Conservation (phyloP, 2,797 vertebrate genomes). For the Pelobates cultripes region DNA sequence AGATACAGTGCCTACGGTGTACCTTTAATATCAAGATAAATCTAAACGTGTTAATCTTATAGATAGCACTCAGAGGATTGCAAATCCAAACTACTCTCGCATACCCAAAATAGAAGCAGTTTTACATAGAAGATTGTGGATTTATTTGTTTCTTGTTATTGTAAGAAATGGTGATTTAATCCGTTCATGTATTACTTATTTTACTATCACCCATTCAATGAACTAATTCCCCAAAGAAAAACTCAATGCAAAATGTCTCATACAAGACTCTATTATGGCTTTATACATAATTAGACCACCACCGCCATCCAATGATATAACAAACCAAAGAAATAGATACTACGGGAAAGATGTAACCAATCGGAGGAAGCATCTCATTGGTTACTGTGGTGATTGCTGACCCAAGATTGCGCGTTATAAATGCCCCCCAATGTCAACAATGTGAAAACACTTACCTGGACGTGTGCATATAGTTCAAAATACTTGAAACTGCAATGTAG, state of each 20-base stretch:
- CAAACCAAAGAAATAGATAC: too few species aligned
- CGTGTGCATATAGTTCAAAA: conserved; percentile 69
- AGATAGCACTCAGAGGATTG: not conserved
- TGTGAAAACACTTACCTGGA: conserved; percentile 63
- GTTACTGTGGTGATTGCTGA: too few species aligned
- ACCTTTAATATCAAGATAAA: not conserved
- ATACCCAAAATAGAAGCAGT: conserved; percentile 2
- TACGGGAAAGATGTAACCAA: too few species aligned
- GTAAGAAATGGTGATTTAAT: conserved; percentile 19
- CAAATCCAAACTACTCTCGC: not conserved
- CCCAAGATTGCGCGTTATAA: too few species aligned
- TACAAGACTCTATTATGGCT: too few species aligned
- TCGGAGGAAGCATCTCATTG: too few species aligned
- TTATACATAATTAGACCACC: too few species aligned
- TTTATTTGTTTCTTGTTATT: not conserved
- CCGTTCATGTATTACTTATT: conserved; percentile 10
- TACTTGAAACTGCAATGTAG: conserved; percentile 67
- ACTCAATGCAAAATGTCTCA: too few species aligned
- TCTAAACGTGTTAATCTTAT: conserved; percentile 2
- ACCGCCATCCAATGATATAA: too few species aligned
- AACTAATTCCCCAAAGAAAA: conserved; percentile 7
- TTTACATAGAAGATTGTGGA: not conserved
- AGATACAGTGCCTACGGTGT: too few species aligned
- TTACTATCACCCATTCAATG: not conserved
- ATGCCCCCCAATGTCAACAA: too few species aligned